phyloP scores from a whole-genome alignment of 2,113 vertebrate genomes.

The Oreocharis arfaki region DNA sequence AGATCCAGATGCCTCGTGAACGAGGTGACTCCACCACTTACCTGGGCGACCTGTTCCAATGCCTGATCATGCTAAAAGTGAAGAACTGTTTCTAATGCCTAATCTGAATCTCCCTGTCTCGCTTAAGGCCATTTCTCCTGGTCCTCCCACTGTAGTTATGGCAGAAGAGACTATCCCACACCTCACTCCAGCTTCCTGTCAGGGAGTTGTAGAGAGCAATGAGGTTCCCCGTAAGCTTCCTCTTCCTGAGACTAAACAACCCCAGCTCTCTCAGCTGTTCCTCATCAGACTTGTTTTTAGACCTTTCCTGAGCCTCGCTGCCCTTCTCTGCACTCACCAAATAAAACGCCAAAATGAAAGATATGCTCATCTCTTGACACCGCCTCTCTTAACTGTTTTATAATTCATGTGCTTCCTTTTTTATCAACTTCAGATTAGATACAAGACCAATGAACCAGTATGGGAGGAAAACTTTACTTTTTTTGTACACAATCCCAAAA shows the following conservation, averaged over 20 bases:
- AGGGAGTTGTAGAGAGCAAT: not conserved
- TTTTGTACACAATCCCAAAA: constrained; percentile 90
- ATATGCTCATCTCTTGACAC: not conserved
- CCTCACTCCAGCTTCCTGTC: not conserved
- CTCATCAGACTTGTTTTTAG: not conserved
- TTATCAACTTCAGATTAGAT: constrained; percentile 77
- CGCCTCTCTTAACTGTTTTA: not conserved
- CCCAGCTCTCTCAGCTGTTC: not conserved
- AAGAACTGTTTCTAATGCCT: not conserved
- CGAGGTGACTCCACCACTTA: not conserved
- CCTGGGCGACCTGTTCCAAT: not conserved
- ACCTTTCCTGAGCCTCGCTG: not conserved
- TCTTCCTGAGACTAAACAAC: not conserved
- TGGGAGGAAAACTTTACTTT: constrained; percentile 96
- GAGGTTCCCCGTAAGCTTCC: not conserved
- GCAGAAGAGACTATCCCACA: not conserved
- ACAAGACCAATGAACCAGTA: constrained; percentile 91
- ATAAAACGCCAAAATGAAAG: not conserved
- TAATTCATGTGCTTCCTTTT: not conserved
- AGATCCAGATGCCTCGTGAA: not conserved
- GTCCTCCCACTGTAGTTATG: not conserved
- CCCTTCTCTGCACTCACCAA: not conserved
- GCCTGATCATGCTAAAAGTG: not conserved
- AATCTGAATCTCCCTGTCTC: not conserved
- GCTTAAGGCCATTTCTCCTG: not conserved